Percentiles rank a stretch among this genome's conserved stretches.
phyloP scores from a whole-genome alignment of 2,888 invertebrate species.

The Priocnemis perturbator region DNA sequence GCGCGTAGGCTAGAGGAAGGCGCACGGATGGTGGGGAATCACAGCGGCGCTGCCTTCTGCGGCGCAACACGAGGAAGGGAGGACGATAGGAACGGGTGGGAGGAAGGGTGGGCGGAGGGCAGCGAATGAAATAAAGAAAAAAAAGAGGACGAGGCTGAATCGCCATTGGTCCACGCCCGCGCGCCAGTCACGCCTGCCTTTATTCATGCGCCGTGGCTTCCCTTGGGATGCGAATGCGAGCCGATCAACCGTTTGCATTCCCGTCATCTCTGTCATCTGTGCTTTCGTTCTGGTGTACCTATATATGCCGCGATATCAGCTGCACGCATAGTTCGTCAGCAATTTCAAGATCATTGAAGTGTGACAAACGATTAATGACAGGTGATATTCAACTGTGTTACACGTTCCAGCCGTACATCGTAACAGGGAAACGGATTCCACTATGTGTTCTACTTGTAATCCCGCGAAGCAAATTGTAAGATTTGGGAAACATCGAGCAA shows the following conservation, averaged over 20 bases:
- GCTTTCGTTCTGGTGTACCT: no score
- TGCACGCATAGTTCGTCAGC: no score
- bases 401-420: no score
- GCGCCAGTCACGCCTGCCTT: conserved; percentile 64
- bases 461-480: no score
- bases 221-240: not conserved
- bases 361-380: no score
- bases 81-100: conserved; percentile 40
- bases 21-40: conserved; percentile 37
- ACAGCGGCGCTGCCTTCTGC: conserved; percentile 18
- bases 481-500: no score
- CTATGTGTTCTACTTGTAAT: no score
- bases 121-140: conserved; percentile 38
- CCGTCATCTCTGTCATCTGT: no score
- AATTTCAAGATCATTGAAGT: no score
- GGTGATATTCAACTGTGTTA: no score
- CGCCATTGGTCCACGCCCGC: conserved; percentile 61
- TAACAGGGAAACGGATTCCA: no score
- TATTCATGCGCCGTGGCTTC: conserved; percentile 48
- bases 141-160: conserved; percentile 51
- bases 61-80: conserved; percentile 17
- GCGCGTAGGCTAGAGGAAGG: conserved; percentile 31
- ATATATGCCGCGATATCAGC: no score
- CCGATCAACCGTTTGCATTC: not conserved
- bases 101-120: conserved; percentile 46